Base-by-base conservation (phyloP, 2,888 invertebrate genomes). In the Agrotis segetum region DNA sequence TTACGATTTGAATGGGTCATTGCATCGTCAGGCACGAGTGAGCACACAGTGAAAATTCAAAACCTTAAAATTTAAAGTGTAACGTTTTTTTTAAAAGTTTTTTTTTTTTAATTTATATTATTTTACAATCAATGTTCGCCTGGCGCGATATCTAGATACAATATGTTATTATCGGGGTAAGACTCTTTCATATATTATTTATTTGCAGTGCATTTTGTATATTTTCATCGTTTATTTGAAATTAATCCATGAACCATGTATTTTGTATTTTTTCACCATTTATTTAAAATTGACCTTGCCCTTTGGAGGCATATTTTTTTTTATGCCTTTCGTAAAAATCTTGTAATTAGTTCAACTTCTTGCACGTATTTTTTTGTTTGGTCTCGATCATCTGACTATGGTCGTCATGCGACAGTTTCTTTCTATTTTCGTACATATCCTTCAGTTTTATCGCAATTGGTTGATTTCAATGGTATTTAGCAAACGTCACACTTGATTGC, bases 131-230 rank as follows among this genome's bases (percentile, higher is more conserved):
- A 81, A 91, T 93, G 90, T 74, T 90, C 87, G 74, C 69, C 80
- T 68, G 74, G 67, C 75, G 86, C 79, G 84, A 82, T 85, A 68
- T 83, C 34, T 77, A 74, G 77, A 77, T 77, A 92, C 84, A 91
- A 85, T 82, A 95, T 95, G 95, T 84, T 94, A 84, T 83, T 92
- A 77, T 89, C 92, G 56, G 93, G 95, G 95, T 95, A 88, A 93
- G 95, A 55, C 17, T 47, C 24, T 64, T 64, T 1, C 19, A 53
- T 47, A 44, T 50, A 17, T n/a, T 55, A 49, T 34, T 21, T 3
- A 29, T n/a, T 11, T 40, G 19, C 47, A 34, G 34, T 46, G 17
- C n/a, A 24, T 56, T 50, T 34, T 40, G 9, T 44, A 16, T 21
- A 24, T 55, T 47, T 17, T 11, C 11, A n/a, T 16, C 17, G 24